Percentiles rank a stretch among this genome's conserved stretches.
Evolutionary conservation across 1,140 invertebrate species (phyloP).

Genomic region (Lineus longissimus): DNA sequence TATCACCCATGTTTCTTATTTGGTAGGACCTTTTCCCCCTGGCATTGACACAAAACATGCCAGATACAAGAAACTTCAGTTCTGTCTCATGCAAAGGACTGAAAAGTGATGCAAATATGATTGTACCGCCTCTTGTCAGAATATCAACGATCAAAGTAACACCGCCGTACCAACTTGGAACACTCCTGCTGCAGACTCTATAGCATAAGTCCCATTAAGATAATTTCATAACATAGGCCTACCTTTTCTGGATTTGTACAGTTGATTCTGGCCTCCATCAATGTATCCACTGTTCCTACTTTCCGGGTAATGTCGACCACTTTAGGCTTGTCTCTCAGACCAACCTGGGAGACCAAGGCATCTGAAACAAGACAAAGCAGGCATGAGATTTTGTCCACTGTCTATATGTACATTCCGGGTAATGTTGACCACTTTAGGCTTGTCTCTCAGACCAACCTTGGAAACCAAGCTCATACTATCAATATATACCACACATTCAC

Average conservation of each 20-base stretch:
- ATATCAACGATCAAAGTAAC: too few species aligned
- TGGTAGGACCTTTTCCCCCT: too few species aligned
- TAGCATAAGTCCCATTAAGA: too few species aligned
- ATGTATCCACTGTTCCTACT: constrained; percentile 70
- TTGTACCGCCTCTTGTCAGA: too few species aligned
- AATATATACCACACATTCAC: background rate
- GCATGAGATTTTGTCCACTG: background rate
- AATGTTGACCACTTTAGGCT: constrained; percentile 91
- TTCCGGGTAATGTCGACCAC: constrained; percentile 82
- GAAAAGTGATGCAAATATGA: too few species aligned
- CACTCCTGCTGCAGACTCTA: too few species aligned
- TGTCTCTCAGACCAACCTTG: constrained; percentile 71
- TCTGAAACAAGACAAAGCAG: constrained; percentile 29
- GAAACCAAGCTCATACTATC: constrained; percentile 54
- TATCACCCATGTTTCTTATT: too few species aligned
- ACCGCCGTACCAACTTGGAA: too few species aligned
- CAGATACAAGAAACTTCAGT: too few species aligned
- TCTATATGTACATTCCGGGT: constrained; percentile 58
- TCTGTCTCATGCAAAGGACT: too few species aligned
- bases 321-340: constrained; percentile 79
- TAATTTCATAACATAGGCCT: constrained; percentile 15
- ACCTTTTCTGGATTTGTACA: constrained; percentile 60
- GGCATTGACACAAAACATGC: too few species aligned
- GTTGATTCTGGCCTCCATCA: constrained; percentile 77
- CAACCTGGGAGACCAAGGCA: constrained; percentile 61